These are phyloP conservation scores for Lissocephala sabroskyi DNA, from an alignment of 2,888 invertebrate species.

Conservation along the genomic window DNA sequence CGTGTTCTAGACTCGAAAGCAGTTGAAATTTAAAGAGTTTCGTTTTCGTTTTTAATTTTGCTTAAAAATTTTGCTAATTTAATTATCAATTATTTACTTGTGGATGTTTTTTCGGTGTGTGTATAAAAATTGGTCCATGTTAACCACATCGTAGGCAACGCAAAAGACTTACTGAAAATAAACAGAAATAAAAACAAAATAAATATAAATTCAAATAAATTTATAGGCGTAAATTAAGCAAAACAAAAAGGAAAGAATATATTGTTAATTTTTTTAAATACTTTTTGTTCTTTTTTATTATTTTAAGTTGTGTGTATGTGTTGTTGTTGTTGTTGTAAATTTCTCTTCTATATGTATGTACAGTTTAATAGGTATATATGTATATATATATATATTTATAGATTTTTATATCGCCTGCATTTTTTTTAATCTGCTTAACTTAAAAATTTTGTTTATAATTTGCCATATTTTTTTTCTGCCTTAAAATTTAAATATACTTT, in stretches of 20 bases:
- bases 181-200: slow-evolving; percentile 19
- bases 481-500: slow-evolving; percentile 25
- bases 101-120: slow-evolving; percentile 8
- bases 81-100: slow-evolving; percentile 11
- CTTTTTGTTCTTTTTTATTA: slow-evolving; percentile 28
- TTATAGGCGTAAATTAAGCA: neutral
- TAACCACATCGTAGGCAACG: slow-evolving; percentile 54
- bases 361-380: slow-evolving; percentile 19
- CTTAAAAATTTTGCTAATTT: slow-evolving; percentile 53
- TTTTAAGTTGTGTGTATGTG: slow-evolving; percentile 47
- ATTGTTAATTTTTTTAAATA: slow-evolving; percentile 24
- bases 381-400: slow-evolving; percentile 40
- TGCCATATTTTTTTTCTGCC: slow-evolving; percentile 25
- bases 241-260: neutral
- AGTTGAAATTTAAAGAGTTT: no score
- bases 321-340: no score
- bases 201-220: slow-evolving; percentile 1
- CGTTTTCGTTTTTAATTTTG: slow-evolving; percentile 24
- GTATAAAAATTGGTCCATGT: slow-evolving; percentile 68
- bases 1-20: slow-evolving; percentile 1
- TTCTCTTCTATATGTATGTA: no score
- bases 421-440: slow-evolving; percentile 5
- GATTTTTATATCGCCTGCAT: slow-evolving; percentile 28
- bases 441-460: slow-evolving; percentile 1
- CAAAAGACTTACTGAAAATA: slow-evolving; percentile 15